Base-by-base conservation (phyloP, 1,140 invertebrate species). In the Anadara kagoshimensis region DNA sequence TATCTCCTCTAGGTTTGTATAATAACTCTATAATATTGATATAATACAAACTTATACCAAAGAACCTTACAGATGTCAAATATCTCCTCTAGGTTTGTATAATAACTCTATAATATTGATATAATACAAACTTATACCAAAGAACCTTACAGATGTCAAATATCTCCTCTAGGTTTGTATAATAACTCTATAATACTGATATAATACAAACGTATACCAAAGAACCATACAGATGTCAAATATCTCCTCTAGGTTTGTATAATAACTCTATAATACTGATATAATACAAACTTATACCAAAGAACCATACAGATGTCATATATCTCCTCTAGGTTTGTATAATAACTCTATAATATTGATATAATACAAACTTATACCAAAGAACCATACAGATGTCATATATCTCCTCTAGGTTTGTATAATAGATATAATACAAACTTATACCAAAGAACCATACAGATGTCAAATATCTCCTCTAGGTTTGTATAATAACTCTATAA, bases 351-450 rank as follows among this genome's bases (percentile, higher is more conserved):
- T 22, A 20, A 56, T n/a, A 67, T 24, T n/a, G 59, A 62, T 44
- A 62, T 62, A n/a, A 62, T 44, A 8, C 20, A 62, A 2, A 44
- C 45, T 14, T 62, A 62, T 24, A 62, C 59, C 0, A 43, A 62
- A 16, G 22, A 62, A 12, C 29, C 59, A 8, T 22, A 62, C 29
- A 12, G n/a, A 14, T 62, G 59, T 62, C 24, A 36, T 36, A 36
- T 36, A 7, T 7, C 29, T 36, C 29, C 29, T 36, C 7, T 36
- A 36, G 29, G 29, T 36, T 36, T 36, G 29, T 22, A 41, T 22
- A 20, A 56, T n/a, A 67, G 59, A 62, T 44, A 62, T 62, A n/a
- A 62, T 44, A 8, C 20, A 62, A 2, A 44, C 45, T 14, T 62
- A 62, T 24, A 62, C 59, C 0, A 43, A 62, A 16, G 22, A 62